Evolutionary conservation across 2,888 invertebrate species (phyloP), one percentile per base, ranked within the genome.

Genomic region (Brachynemurus nebulosus): DNA sequence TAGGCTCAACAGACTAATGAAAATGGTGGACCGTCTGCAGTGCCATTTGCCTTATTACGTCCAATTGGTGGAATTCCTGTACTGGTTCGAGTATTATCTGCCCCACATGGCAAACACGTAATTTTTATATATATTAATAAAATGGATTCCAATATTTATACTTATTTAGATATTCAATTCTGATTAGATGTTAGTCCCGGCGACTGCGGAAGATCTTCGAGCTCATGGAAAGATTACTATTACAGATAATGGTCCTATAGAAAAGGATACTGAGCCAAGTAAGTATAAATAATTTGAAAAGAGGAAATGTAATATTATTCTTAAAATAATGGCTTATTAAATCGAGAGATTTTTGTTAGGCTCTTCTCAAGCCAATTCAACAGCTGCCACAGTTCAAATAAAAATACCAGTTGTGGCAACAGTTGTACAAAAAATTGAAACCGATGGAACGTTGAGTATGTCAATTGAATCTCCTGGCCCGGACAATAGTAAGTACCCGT

Each of bases 1-100:
- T 19, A 40, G 40, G 42, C 42, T 21, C 42, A 42, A 35, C 18
- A 35, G 9, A 9, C 16, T 9, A 21, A 21, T 11, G 23, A 16
- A 19, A 35, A 20, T 7, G 34, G 42, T 20, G 14, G n/a, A n/a
- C 19, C 44, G 9, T 19, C 34, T 9, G 23, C 37, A 3, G 44
- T 76, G 0, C 80, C 82, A 0, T 83, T 82, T 55, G 82, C 81
- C 1, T 63, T 82, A 40, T 62, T 81, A 41, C 76, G 79, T 51
- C 78, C 80, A 11, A 69, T 75, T 34, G 72, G 72, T 51, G 77
- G 78, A 8, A 70, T 74, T 45, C 79, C 81, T 1, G 76, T 80
- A 1, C 61, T 83, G 38, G 81, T 83, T 11, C 77, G 80, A 54
- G 76, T 82, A 1, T 64, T 76, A 42, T 70, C 74, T 51, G 71